Base-by-base conservation (phyloP, 2,888 invertebrate species). In the Mesochorus sp. region DNA sequence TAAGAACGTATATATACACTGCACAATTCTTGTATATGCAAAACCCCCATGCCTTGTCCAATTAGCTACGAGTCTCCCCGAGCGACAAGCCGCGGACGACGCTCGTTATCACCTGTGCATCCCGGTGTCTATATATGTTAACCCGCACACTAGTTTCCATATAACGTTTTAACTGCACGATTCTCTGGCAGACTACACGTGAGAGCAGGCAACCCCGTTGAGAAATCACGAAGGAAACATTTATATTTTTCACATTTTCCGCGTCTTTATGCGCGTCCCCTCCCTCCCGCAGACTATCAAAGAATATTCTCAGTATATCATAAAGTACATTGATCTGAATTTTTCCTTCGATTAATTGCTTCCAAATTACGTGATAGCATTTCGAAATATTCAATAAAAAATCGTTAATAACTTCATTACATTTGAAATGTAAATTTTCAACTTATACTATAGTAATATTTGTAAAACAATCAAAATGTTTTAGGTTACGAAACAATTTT, bases 71-170 rank as follows among this genome's bases (percentile, higher is more conserved):
- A 42, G 51, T 67, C 73, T 74, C 59, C 59, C 31, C 59, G 37
- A 67, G 74, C 74, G 71, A 62, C 71, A 53, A 72, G 42, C 62
- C 71, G n/a, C n/a, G 42, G 61, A 51, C 8, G 61, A 59, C 34
- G 71, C 74, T 74, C 74, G 74, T 74, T 74, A 74, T 67, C 74
- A 67, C 67, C 67, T 59, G 51, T 37, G n/a, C 26, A 17, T 44
- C 12, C 28, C 24, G 14, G 12, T 28, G 19, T 14, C n/a, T n/a
- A n/a, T n/a, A 39, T 14, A 28, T 10, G 44, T 61, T 28, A 42
- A 61, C 37, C 28, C 61, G 39, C 55, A 42, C 42, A 42, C 53
- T 59, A 31, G 42, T 71, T 21, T 10, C 34, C 12, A 42, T 55
- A 26, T 14, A 53, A 55, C 26, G 8, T 34, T 21, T 21, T 10